Evolutionary conservation across 2,113 vertebrate species (phyloP), one percentile per base, ranked within the genome.

Genomic region (Ammodytes dubius): DNA sequence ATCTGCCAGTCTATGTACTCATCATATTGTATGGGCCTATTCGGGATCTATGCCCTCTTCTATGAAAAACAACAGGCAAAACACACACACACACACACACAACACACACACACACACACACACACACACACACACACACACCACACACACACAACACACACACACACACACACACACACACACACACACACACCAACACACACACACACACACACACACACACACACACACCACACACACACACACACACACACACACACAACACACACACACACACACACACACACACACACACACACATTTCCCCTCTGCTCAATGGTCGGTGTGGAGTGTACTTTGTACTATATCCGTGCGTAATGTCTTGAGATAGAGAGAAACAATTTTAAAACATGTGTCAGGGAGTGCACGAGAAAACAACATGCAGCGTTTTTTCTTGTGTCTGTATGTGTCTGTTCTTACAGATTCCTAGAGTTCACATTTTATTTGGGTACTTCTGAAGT

Each of bases 231-330:
- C 27, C 27, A 27, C 27, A 27, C 27, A 27, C 27, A 27, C 27
- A 27, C 42, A 2, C 27, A 27, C 27, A 27, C 27, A 27, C 27
- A 27, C 27, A 2, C 2, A 27, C 27, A 2, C 27, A 27, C 27
- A 27, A 27, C 27, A 27, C 27, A 2, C 27, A 27, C 27, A 2
- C 27, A 27, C 27, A 2, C 27, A 27, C 27, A 27, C 27, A 27
- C 27, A 74, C 10, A 56, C 4, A 43, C 7, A 47, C 6, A 63
- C 70, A 74, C 19, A 47, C 37, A 57, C 7, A 35, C 42, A 2
- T 56, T 72, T 58, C 40, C 67, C 14, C 27, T 72, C 75, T 47
- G 57, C 57, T 54, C 56, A 74, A 82, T 70, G 60, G 43, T 58
- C 1, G 46, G n/a, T 46, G n/a, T 46, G 2, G 37, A 70, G 27